phyloP scores from a whole-genome alignment of 2,888 invertebrate species.

The Pristionchus exspectatus region DNA sequence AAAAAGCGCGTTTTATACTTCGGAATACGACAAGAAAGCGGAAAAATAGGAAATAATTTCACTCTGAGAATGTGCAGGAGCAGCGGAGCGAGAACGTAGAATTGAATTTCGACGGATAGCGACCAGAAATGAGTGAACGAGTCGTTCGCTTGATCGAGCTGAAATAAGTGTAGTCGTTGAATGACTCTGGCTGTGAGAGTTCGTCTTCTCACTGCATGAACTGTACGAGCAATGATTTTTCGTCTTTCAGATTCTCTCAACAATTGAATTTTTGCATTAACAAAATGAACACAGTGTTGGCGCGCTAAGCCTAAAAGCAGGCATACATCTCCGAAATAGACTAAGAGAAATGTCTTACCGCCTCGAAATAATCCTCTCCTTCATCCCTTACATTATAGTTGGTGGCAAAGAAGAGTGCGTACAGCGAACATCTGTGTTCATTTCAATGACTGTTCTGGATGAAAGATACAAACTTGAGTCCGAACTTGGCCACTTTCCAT shows the following conservation, averaged over 20 bases:
- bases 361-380: conserved; percentile 9
- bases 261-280: too few species aligned
- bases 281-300: too few species aligned
- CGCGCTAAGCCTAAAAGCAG: too few species aligned
- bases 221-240: too few species aligned
- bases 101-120: conserved; percentile 16
- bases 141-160: conserved; percentile 30
- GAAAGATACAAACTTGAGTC: not conserved
- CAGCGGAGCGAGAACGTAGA: not conserved
- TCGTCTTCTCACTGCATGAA: too few species aligned
- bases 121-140: conserved; percentile 33
- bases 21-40: not conserved
- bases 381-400: not conserved
- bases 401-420: not conserved
- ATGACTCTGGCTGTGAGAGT: too few species aligned
- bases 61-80: not conserved
- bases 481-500: not conserved
- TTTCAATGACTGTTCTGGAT: too few species aligned
- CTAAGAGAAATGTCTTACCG: not conserved
- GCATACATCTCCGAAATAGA: too few species aligned
- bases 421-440: not conserved
- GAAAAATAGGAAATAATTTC: too few species aligned
- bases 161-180: not conserved
- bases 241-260: too few species aligned
- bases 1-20: too few species aligned